Evolutionary conservation across 2,888 invertebrate genomes (phyloP), one percentile per base, ranked within the genome.

Genomic region (Melipona beecheii): DNA sequence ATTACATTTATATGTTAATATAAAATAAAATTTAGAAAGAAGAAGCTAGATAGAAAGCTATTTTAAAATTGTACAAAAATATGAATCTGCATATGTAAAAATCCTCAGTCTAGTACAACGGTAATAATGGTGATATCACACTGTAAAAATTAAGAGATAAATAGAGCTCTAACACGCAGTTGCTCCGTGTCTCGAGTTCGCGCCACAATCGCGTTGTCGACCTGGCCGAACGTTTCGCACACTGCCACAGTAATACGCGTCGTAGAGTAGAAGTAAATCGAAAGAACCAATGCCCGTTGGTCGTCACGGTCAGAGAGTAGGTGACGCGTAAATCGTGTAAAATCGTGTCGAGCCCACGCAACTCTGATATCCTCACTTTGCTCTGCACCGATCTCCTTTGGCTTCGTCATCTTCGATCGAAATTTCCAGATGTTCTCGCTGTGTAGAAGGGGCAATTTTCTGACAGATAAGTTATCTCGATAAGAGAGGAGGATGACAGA

Each of bases 301-400:
- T n/a, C 5, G 70, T 70, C 69, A 50, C 75, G 70, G 60, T 50
- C 50, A 1, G 60, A 9, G 70, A 62, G 50, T 76, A 76, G 75
- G 75, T 76, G 69, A 75, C 69, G n/a, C 69, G 24, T 27, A 27
- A 27, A 27, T 27, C 27, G 27, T 27, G 27, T 27, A 27, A 27
- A 27, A 27, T 27, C 27, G 27, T 27, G 27, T 27, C 27, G 27
- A 27, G 27, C 27, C 27, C 27, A 27, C 27, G 27, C 27, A 27
- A 27, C 27, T 27, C 27, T 27, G 27, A 27, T 27, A 27, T 27
- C 27, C 27, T 27, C 27, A 27, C 27, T 27, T 27, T 27, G 11
- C 11, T 54, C 11, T 4, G 21, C 21, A 11, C 11, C 11, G 21
- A 54, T 54, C 21, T 4, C 4, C 27, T 27, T 27, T n/a, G 11